A percentile compares a stretch with the other conserved stretches of the same genome.
Conservation (phyloP, 1,140 invertebrate species). For the Bombus vancouverensis region DNA sequence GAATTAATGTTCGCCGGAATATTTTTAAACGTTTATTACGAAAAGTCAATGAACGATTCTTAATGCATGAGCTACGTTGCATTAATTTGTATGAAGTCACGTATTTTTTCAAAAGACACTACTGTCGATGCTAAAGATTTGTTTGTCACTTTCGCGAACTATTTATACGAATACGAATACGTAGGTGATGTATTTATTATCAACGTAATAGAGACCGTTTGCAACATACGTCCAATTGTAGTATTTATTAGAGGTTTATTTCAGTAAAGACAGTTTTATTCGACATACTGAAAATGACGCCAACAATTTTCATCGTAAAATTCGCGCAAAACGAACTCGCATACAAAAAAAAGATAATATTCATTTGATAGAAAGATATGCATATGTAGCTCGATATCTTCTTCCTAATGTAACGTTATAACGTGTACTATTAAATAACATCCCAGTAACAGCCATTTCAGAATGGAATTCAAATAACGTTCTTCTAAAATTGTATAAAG, state of each 20-base stretch:
- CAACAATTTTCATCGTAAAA: not conserved
- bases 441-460: no score
- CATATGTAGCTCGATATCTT: not conserved
- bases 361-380: not conserved
- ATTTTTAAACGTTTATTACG: not conserved
- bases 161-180: slow-evolving; percentile 14
- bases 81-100: not conserved
- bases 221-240: slow-evolving; percentile 25
- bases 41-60: not conserved
- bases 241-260: slow-evolving; percentile 8
- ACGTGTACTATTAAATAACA: not conserved
- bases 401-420: no score
- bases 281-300: not conserved
- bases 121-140: not conserved
- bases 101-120: not conserved
- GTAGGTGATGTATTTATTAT: slow-evolving; percentile 53
- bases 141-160: slow-evolving; percentile 18
- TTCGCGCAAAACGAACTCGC: not conserved
- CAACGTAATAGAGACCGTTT: slow-evolving; percentile 42
- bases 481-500: no score
- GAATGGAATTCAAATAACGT: not conserved
- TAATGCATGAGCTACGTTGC: no score
- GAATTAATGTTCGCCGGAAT: not conserved
- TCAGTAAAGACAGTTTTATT: slow-evolving; percentile 35
- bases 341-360: not conserved